These are phyloP conservation scores for Hycleus phaleratus DNA, from an alignment of 1,140 invertebrate species.

Conservation along the genomic window DNA sequence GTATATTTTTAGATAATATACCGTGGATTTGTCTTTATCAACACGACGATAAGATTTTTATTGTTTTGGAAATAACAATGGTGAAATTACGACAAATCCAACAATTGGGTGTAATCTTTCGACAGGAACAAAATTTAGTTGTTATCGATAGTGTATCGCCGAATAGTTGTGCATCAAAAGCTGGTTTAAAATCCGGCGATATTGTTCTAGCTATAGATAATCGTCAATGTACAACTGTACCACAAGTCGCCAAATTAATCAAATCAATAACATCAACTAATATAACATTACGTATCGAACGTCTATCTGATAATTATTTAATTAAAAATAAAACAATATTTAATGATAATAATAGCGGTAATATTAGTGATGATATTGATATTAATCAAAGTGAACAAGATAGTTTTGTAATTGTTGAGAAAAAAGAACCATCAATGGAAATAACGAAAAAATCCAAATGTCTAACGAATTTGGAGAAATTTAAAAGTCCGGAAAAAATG, in stretches of 20 bases:
- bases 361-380: constrained; percentile 19
- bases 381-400: constrained; percentile 24
- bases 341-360: background rate
- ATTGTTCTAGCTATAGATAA: constrained; percentile 73
- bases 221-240: constrained; percentile 61
- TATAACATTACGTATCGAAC: constrained; percentile 52
- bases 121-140: constrained; percentile 55
- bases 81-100: constrained; percentile 52
- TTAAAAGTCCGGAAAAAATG: constrained; percentile 15
- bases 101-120: constrained; percentile 60
- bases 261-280: constrained; percentile 45
- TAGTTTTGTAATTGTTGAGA: constrained; percentile 32
- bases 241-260: constrained; percentile 63
- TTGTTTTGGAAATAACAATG: constrained; percentile 58
- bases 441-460: constrained; percentile 20
- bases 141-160: constrained; percentile 68
- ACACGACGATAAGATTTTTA: constrained; percentile 44
- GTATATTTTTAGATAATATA: constrained; percentile 33
- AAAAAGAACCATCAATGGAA: constrained; percentile 30
- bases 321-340: constrained; percentile 21
- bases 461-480: background rate
- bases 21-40: constrained; percentile 37
- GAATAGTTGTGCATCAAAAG: constrained; percentile 65
- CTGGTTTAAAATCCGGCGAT: constrained; percentile 71
- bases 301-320: constrained; percentile 40